A percentile compares a stretch with the other conserved stretches of the same genome.
phyloP scores from a whole-genome alignment of 2,113 vertebrate species.

The Myrmecophaga tridactyla region DNA sequence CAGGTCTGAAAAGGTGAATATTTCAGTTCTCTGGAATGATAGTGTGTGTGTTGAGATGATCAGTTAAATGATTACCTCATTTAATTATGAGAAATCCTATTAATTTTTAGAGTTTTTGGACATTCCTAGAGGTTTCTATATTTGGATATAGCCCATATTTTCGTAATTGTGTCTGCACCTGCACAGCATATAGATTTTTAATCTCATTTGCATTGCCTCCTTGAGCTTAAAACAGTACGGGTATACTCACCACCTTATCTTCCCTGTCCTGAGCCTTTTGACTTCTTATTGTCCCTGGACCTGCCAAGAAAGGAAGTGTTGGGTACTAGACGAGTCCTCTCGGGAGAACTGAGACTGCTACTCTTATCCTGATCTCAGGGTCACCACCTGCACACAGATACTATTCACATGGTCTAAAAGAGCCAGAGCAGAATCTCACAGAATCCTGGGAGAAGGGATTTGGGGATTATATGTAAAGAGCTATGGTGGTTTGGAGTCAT shows the following conservation, averaged over 20 bases:
- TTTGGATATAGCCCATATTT: not conserved
- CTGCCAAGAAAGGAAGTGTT: not conserved
- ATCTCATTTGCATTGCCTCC: not conserved
- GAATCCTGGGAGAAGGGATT: not conserved
- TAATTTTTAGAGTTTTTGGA: not conserved
- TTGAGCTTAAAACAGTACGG: not conserved
- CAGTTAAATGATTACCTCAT: not conserved
- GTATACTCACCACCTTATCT: not conserved
- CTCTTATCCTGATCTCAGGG: rapidly evolving
- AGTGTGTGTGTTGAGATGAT: not conserved
- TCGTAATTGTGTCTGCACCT: not conserved
- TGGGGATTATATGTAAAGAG: not conserved
- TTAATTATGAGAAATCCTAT: not conserved
- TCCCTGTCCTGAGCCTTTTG: not conserved
- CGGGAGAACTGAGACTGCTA: not conserved
- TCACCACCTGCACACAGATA: no score
- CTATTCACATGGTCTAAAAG: not conserved
- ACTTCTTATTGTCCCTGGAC: not conserved
- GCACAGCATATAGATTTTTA: not conserved
- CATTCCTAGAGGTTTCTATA: not conserved
- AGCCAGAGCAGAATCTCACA: not conserved
- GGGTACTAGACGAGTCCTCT: not conserved
- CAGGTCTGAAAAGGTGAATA: rapidly evolving
- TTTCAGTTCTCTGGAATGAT: not conserved
- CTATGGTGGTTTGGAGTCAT: no score